Percentiles rank a stretch among this genome's conserved stretches.
phyloP scores from a whole-genome alignment of 2,113 vertebrate species.

The Ochotona curzoniae region DNA sequence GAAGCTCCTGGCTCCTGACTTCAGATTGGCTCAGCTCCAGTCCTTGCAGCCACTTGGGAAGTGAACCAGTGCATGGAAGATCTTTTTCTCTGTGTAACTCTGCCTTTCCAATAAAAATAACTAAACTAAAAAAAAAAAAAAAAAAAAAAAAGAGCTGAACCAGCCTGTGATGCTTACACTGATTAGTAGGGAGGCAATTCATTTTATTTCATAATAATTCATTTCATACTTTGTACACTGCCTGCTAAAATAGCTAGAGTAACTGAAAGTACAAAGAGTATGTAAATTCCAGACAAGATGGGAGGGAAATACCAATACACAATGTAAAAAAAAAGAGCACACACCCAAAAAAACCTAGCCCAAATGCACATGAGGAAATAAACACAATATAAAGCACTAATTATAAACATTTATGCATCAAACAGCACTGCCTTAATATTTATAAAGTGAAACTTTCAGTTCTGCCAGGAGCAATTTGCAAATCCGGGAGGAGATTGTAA shows the following conservation, averaged over 20 bases:
- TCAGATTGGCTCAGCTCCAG: no score
- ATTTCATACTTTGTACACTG: conserved; percentile 28
- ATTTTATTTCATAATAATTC: background rate
- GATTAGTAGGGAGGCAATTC: background rate
- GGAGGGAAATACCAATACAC: background rate
- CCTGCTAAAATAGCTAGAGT: conserved; percentile 1
- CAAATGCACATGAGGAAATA: background rate
- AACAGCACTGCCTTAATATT: background rate
- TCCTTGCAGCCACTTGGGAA: no score
- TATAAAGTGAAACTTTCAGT: background rate
- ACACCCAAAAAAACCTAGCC: background rate
- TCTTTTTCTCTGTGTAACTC: no score
- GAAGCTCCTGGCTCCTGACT: no score
- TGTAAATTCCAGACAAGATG: background rate
- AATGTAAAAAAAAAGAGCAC: no score
- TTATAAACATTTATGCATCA: background rate
- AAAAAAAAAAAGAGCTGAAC: background rate
- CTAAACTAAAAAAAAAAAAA: background rate
- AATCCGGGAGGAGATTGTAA: background rate
- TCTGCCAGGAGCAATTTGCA: background rate
- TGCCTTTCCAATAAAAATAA: no score
- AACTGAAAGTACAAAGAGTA: background rate
- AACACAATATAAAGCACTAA: background rate
- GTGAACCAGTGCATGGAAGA: no score
- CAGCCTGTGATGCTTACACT: background rate